These are phyloP conservation scores for Caerostris extrusa DNA, from an alignment of 1,140 invertebrate genomes.

Conservation along the genomic window DNA sequence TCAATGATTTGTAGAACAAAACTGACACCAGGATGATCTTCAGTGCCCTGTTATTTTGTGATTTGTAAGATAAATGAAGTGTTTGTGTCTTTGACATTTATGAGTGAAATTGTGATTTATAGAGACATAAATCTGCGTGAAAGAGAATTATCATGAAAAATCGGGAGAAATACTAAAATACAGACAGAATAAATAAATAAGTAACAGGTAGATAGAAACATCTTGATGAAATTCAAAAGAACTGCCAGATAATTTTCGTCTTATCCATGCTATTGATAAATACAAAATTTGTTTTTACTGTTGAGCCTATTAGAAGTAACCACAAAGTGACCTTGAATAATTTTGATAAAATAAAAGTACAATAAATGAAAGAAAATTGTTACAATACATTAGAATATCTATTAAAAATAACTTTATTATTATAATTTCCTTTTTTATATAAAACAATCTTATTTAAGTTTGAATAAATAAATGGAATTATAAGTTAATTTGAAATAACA, in stretches of 20 bases:
- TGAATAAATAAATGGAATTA: too few species aligned
- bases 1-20: neutral
- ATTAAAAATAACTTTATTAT: too few species aligned
- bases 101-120: slow-evolving; percentile 13
- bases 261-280: too few species aligned
- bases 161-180: slow-evolving; percentile 13
- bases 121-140: neutral
- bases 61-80: slow-evolving; percentile 47
- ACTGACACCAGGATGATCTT: neutral
- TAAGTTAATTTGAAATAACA: too few species aligned
- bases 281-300: too few species aligned
- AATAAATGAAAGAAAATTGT: too few species aligned
- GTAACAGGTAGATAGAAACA: neutral
- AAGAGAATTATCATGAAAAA: neutral
- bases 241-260: neutral
- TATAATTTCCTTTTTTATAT: too few species aligned
- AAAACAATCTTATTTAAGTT: too few species aligned
- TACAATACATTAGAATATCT: too few species aligned
- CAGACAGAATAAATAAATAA: neutral
- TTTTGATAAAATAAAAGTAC: too few species aligned
- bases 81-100: slow-evolving; percentile 1
- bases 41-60: neutral
- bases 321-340: too few species aligned
- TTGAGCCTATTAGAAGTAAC: too few species aligned
- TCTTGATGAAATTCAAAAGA: neutral